These are phyloP conservation scores for Sebastes steindachneri DNA, from an alignment of 2,797 vertebrate species.

Conservation along the genomic window DNA sequence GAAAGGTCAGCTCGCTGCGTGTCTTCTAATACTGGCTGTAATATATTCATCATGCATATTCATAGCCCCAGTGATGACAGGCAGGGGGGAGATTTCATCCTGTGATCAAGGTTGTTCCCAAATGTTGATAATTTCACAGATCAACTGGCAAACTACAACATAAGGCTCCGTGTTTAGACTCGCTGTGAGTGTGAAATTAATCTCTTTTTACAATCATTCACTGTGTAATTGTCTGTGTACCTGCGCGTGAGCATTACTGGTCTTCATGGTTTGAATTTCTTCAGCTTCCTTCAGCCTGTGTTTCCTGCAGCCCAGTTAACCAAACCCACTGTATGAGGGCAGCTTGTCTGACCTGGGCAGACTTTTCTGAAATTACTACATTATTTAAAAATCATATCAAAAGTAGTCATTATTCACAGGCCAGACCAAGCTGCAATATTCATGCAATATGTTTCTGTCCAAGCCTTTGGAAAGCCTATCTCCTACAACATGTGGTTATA, in stretches of 20 bases:
- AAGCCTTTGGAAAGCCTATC: not conserved
- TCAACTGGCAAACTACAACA: slow-evolving; percentile 11
- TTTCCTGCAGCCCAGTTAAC: not conserved
- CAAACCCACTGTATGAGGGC: not conserved
- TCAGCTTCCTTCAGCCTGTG: not conserved
- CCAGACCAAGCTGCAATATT: not conserved
- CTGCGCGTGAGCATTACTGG: not conserved
- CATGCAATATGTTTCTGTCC: not conserved
- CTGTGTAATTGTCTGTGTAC: not conserved
- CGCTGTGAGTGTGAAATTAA: not conserved
- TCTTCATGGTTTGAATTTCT: not conserved
- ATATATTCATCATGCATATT: slow-evolving; percentile 52
- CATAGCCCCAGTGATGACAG: slow-evolving; percentile 14
- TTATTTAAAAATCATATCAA: not conserved
- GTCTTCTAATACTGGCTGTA: not conserved
- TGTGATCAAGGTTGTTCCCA: slow-evolving; percentile 42
- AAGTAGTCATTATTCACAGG: not conserved
- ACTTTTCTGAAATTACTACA: not conserved
- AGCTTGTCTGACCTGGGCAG: not conserved
- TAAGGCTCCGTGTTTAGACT: not conserved
- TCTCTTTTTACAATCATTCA: not conserved
- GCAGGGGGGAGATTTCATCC: slow-evolving; percentile 25
- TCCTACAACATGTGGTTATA: not conserved
- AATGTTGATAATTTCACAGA: slow-evolving; percentile 23
- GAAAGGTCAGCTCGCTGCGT: not conserved